These are phyloP conservation scores for Aspidiotus destructor DNA, from an alignment of 2,888 invertebrate genomes.

Conservation along the genomic window DNA sequence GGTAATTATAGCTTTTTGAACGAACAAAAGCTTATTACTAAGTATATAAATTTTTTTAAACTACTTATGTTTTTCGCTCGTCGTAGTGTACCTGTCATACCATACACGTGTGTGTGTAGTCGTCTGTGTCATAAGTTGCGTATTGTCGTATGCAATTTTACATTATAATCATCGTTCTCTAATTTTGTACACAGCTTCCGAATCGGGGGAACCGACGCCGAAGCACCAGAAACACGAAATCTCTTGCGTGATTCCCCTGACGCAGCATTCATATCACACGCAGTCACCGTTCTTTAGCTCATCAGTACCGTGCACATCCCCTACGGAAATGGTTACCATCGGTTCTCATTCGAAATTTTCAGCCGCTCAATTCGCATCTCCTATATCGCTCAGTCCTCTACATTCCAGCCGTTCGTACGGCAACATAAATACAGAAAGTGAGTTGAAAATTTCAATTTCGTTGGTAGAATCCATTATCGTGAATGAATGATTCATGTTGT, in stretches of 20 bases:
- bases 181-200: slow-evolving; percentile 35
- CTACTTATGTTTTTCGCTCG: not conserved
- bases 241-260: too few species aligned
- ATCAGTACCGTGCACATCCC: too few species aligned
- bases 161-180: too few species aligned
- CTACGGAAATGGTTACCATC: slow-evolving; percentile 8
- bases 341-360: slow-evolving; percentile 28
- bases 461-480: not conserved
- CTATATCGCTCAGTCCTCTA: slow-evolving; percentile 42
- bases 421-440: too few species aligned
- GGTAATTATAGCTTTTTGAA: slow-evolving; percentile 36
- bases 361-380: slow-evolving; percentile 43
- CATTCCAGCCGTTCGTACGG: slow-evolving; percentile 37
- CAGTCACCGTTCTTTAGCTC: too few species aligned
- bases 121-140: too few species aligned
- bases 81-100: not conserved
- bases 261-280: too few species aligned
- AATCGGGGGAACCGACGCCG: slow-evolving; percentile 37
- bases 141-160: too few species aligned
- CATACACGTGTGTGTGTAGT: not conserved
- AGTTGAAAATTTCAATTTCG: too few species aligned
- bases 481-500: too few species aligned
- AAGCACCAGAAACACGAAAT: slow-evolving; percentile 27
- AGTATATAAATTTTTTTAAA: not conserved
- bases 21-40: not conserved